phyloP scores from a whole-genome alignment of 2,888 invertebrate genomes.

The Apotomis betuletana region DNA sequence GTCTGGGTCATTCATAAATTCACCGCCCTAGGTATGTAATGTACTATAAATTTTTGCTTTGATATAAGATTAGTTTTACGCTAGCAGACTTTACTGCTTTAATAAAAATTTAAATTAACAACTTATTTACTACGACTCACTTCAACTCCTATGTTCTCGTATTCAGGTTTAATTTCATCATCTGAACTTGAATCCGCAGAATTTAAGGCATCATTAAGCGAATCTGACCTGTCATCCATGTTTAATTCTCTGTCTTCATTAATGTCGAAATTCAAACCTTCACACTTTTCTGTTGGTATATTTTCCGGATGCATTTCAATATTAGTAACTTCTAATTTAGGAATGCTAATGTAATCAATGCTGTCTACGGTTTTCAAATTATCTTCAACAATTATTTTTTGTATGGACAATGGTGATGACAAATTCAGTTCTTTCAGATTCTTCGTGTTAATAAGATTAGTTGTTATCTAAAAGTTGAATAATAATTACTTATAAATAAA shows the following conservation, averaged over 20 bases:
- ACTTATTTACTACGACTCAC: neutral
- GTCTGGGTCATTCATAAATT: too few species aligned
- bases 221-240: constrained; percentile 2
- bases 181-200: constrained; percentile 8
- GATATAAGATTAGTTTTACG: too few species aligned
- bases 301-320: neutral
- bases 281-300: neutral
- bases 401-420: constrained; percentile 43
- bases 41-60: too few species aligned
- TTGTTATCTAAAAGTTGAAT: constrained; percentile 48
- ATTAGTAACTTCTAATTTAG: constrained; percentile 27
- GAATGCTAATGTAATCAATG: neutral
- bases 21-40: too few species aligned
- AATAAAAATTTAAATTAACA: too few species aligned
- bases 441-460: constrained; percentile 46
- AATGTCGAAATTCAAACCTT: neutral
- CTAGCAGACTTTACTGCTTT: too few species aligned
- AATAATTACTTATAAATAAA: too few species aligned
- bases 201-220: constrained; percentile 9
- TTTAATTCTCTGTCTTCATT: neutral
- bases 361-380: neutral
- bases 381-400: constrained; percentile 4
- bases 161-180: constrained; percentile 5
- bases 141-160: neutral
- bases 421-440: constrained; percentile 48